phyloP scores from a whole-genome alignment of 1,140 invertebrate species.

The Mycetomoellerius zeteki region DNA sequence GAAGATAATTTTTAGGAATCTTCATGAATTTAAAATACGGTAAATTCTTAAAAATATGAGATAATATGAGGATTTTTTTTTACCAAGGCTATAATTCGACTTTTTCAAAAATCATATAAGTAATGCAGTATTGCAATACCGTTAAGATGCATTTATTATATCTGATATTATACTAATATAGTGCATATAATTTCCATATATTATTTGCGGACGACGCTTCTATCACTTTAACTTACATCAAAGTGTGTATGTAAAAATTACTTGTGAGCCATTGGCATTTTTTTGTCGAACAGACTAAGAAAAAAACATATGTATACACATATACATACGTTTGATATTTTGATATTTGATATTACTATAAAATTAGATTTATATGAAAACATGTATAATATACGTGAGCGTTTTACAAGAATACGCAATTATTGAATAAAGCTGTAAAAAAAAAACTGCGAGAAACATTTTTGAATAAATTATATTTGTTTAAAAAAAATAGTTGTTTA shows the following conservation, averaged over 20 bases:
- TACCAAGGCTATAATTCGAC: not conserved
- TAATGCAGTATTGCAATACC: conserved; percentile 5
- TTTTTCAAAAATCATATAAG: not conserved
- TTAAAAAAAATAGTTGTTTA: conserved; percentile 72
- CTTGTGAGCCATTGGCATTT: conserved; percentile 23
- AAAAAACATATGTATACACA: not conserved
- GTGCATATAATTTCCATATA: conserved; percentile 31
- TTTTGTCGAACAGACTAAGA: conserved; percentile 30
- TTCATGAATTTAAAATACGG: too few species aligned
- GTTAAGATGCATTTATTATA: conserved; percentile 31
- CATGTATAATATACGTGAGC: conserved; percentile 57
- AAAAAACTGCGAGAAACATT: conserved; percentile 63
- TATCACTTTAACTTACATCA: conserved; percentile 2
- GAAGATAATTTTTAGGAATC: too few species aligned
- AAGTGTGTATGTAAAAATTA: conserved; percentile 37
- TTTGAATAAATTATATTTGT: conserved; percentile 81
- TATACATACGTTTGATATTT: conserved; percentile 34
- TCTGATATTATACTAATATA: conserved; percentile 1
- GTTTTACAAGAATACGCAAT: conserved; percentile 60
- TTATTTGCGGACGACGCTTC: conserved; percentile 18
- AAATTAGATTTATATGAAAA: conserved; percentile 57
- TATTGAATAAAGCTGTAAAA: conserved; percentile 71
- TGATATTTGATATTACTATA: conserved; percentile 46
- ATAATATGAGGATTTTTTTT: too few species aligned
- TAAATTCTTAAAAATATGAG: too few species aligned